These are phyloP conservation scores for Ischnus inquisitorius DNA, from an alignment of 2,888 invertebrate genomes.

Conservation along the genomic window DNA sequence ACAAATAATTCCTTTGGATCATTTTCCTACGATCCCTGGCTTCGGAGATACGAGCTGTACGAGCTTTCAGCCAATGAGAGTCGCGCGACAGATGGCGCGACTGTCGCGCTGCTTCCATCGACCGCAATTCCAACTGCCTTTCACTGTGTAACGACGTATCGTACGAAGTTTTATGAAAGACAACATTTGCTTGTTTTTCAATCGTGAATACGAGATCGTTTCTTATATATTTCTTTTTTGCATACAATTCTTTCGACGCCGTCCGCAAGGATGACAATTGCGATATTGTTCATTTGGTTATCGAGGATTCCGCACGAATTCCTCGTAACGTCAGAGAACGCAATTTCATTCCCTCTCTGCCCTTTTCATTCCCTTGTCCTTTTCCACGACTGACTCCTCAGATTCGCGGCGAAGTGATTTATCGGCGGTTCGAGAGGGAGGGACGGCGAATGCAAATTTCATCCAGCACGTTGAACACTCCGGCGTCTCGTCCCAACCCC, in stretches of 20 bases:
- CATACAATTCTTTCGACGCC: background rate
- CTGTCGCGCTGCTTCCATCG: background rate
- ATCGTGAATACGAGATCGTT: background rate
- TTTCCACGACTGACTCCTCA: constrained; percentile 64
- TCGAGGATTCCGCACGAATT: constrained; percentile 44
- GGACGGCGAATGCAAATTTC: constrained; percentile 82
- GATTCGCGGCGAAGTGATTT: constrained; percentile 79
- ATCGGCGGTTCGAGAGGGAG: constrained; percentile 79
- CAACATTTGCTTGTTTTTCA: background rate
- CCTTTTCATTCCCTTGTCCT: constrained; percentile 59
- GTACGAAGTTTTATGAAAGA: background rate
- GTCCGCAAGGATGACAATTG: background rate
- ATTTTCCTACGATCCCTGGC: background rate
- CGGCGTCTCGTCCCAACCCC: constrained; percentile 73
- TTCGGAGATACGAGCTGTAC: background rate
- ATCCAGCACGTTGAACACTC: constrained; percentile 77
- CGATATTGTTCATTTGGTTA: constrained; percentile 45
- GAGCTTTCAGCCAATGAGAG: background rate
- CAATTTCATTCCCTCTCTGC: constrained; percentile 61
- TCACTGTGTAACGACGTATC: background rate
- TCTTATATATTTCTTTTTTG: too few relatives aligned
- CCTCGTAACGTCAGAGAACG: constrained; percentile 50
- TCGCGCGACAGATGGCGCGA: background rate
- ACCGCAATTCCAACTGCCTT: background rate
- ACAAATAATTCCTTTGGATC: background rate